phyloP scores from a whole-genome alignment of 2,888 invertebrate species.

The Polymixis flavicincta region DNA sequence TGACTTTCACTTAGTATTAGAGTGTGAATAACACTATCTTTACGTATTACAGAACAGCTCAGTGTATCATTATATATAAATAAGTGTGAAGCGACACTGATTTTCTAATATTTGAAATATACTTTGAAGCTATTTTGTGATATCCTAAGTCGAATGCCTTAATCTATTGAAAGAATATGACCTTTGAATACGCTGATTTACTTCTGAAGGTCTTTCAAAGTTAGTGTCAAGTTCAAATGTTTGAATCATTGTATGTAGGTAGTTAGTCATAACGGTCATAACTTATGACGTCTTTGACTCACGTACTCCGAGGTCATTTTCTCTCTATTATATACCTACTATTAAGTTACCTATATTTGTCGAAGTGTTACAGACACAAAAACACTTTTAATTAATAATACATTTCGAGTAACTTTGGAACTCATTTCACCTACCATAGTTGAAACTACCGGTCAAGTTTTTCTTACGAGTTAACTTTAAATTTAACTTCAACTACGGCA shows the following conservation, averaged over 20 bases:
- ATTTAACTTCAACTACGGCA: constrained; percentile 43
- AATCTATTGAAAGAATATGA: constrained; percentile 75
- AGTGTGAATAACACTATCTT: constrained; percentile 87
- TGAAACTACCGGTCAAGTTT: constrained; percentile 34
- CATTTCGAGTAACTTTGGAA: constrained; percentile 67
- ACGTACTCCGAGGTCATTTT: constrained; percentile 69
- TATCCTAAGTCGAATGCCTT: constrained; percentile 83
- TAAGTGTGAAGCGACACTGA: constrained; percentile 88
- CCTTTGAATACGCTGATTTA: constrained; percentile 55
- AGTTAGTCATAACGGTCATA: not conserved
- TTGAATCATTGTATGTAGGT: constrained; percentile 8
- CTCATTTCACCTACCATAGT: constrained; percentile 66
- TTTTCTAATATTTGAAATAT: constrained; percentile 85
- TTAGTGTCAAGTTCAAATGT: constrained; percentile 25
- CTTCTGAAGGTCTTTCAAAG: constrained; percentile 10
- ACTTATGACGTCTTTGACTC: constrained; percentile 1
- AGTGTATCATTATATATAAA: constrained; percentile 82
- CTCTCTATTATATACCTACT: constrained; percentile 64
- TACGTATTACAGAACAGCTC: constrained; percentile 89
- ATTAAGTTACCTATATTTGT: constrained; percentile 76
- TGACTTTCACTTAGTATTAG: constrained; percentile 85
- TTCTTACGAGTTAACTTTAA: constrained; percentile 22
- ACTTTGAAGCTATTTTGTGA: constrained; percentile 88
- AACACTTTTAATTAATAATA: constrained; percentile 73
- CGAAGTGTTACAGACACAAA: constrained; percentile 83